phyloP scores from a whole-genome alignment of 2,888 invertebrate genomes.

The Watsonalla cultraria region DNA sequence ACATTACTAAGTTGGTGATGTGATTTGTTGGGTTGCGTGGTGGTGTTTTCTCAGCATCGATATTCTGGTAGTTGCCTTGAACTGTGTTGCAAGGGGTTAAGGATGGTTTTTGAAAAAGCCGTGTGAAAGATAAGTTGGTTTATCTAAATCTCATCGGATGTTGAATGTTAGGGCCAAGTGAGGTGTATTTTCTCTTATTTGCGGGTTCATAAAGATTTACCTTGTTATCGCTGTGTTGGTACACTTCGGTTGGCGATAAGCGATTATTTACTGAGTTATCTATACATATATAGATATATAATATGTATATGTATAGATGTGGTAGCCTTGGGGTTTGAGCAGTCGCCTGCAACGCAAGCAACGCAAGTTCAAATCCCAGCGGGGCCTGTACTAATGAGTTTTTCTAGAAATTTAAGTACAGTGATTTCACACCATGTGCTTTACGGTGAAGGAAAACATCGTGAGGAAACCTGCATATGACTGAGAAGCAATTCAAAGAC shows the following conservation, averaged over 20 bases:
- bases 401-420: no score
- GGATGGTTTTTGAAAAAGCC: constrained; percentile 12
- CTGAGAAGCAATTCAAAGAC: no score
- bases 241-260: background rate
- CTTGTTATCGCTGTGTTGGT: constrained; percentile 34
- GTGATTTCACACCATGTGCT: no score
- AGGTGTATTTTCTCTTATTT: constrained; percentile 25
- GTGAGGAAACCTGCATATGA: no score
- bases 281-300: background rate
- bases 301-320: background rate
- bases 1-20: background rate
- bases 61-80: constrained; percentile 6
- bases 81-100: constrained; percentile 5
- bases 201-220: constrained; percentile 38
- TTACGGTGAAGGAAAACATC: no score
- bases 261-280: no score
- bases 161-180: constrained; percentile 34
- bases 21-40: constrained; percentile 1
- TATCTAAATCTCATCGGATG: constrained; percentile 31
- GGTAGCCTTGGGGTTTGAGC: no score
- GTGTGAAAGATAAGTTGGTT: background rate
- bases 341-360: no score
- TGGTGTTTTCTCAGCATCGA: constrained; percentile 1
- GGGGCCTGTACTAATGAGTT: no score
- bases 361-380: no score